phyloP scores from a whole-genome alignment of 2,888 invertebrate species.

The Hypolimnas misippus region DNA sequence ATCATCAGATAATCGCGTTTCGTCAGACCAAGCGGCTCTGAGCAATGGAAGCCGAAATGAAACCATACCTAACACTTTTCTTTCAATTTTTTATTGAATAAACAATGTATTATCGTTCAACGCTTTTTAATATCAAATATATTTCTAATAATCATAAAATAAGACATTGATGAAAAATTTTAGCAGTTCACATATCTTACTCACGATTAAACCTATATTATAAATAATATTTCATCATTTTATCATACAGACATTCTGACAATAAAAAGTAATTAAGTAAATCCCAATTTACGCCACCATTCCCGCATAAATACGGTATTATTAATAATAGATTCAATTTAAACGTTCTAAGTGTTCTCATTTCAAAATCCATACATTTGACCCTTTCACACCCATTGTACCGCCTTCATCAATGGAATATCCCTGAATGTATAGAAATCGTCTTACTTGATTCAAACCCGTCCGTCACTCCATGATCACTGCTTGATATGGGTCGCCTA shows the following conservation, averaged over 20 bases:
- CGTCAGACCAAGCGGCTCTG: slow-evolving; percentile 4
- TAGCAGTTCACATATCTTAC: too few relatives aligned
- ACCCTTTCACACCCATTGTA: slow-evolving; percentile 9
- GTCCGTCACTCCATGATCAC: slow-evolving; percentile 37
- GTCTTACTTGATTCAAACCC: slow-evolving; percentile 17
- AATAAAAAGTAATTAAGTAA: too few relatives aligned
- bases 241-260: too few relatives aligned
- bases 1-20: slow-evolving; percentile 6
- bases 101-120: too few relatives aligned
- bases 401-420: not conserved
- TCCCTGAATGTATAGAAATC: slow-evolving; percentile 4
- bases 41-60: slow-evolving; percentile 1
- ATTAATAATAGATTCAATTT: not conserved
- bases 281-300: too few relatives aligned
- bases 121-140: too few relatives aligned
- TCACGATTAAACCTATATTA: too few relatives aligned
- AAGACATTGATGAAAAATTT: too few relatives aligned
- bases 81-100: too few relatives aligned
- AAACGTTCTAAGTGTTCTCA: not conserved
- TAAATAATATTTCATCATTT: too few relatives aligned
- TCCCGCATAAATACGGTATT: too few relatives aligned
- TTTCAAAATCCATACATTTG: not conserved
- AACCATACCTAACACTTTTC: not conserved
- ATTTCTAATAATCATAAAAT: too few relatives aligned
- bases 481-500: slow-evolving; percentile 35